These are phyloP conservation scores for Eledone cirrhosa DNA, from an alignment of 2,888 invertebrate species.

Conservation along the genomic window DNA sequence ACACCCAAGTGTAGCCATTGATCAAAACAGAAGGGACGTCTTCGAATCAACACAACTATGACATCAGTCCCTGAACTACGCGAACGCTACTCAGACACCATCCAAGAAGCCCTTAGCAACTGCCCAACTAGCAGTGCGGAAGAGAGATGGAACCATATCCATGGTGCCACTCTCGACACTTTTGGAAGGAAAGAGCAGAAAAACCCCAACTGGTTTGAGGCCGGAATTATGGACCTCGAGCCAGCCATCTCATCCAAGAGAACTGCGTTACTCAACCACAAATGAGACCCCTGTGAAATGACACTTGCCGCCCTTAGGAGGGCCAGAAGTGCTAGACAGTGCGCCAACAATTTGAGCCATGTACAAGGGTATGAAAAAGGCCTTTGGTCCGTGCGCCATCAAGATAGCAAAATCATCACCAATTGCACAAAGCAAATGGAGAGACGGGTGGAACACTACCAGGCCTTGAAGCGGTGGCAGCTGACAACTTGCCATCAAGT, in stretches of 20 bases:
- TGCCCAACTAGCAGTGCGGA: background rate
- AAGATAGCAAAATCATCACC: background rate
- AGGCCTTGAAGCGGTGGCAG: too few relatives aligned
- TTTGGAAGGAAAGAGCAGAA: constrained; percentile 14
- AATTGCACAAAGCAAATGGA: background rate
- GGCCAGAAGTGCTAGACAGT: background rate
- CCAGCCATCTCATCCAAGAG: constrained; percentile 8
- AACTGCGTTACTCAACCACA: constrained; percentile 14
- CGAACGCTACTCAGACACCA: background rate
- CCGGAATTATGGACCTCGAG: background rate
- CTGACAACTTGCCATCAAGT: too few relatives aligned
- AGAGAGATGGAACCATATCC: background rate
- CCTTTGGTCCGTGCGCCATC: background rate
- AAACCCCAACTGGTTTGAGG: constrained; percentile 30
- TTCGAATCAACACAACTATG: background rate
- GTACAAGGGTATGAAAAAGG: background rate
- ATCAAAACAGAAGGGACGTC: background rate
- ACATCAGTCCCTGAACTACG: background rate
- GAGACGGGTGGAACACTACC: background rate
- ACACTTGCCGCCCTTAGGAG: background rate
- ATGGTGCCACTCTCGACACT: background rate
- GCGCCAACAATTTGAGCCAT: background rate
- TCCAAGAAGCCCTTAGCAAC: background rate
- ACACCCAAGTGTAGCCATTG: background rate
- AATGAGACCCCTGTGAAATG: background rate